Conservation (phyloP, 2,888 invertebrate genomes). For the Cephus rjabovi region DNA sequence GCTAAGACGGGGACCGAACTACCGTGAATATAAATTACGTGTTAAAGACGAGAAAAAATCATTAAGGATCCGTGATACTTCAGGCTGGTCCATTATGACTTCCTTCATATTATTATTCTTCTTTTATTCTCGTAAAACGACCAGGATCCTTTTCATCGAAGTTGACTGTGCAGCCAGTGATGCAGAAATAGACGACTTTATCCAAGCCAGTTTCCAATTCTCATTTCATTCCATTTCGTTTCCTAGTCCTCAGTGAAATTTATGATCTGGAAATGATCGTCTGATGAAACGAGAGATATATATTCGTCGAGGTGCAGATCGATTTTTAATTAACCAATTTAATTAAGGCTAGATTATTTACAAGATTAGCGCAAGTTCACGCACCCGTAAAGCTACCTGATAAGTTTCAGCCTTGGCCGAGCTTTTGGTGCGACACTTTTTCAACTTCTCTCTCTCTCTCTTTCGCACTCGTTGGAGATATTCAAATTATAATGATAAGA, state of each 20-base stretch:
- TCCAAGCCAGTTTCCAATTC: background rate
- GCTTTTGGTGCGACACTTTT: background rate
- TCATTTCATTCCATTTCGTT: background rate
- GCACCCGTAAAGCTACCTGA: background rate
- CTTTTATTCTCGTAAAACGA: background rate
- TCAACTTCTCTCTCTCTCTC: background rate
- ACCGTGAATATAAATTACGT: background rate
- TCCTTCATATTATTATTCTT: background rate
- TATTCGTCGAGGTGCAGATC: background rate
- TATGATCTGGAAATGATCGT: background rate
- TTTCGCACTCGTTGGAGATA: background rate
- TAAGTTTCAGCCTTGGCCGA: background rate
- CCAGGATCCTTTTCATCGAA: background rate
- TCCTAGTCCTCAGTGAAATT: background rate
- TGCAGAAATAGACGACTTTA: background rate
- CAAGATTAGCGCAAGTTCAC: background rate
- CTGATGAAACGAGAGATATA: background rate
- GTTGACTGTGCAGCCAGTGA: background rate
- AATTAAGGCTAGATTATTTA: background rate
- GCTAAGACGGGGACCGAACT: background rate
- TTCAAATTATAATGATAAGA: background rate
- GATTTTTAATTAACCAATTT: background rate
- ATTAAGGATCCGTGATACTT: background rate
- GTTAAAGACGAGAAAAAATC: background rate
- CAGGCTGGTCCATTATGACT: background rate